Percentiles rank a stretch among this genome's conserved stretches.
Conservation (phyloP, 2,888 invertebrate species). For the Cartodere bifasciata region DNA sequence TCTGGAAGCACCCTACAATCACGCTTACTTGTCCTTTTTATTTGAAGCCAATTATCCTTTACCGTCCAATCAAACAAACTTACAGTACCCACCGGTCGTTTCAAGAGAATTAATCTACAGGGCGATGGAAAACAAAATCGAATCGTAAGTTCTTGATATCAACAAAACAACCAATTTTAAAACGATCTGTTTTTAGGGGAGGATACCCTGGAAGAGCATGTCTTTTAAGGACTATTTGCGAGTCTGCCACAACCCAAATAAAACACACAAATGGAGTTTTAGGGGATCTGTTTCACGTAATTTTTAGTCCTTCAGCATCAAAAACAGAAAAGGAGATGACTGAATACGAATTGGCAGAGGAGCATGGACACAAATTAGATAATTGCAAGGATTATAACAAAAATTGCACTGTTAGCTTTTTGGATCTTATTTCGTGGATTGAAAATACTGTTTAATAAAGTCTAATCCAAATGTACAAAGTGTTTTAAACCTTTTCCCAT, state of each 20-base stretch:
- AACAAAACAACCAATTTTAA: conserved; percentile 1
- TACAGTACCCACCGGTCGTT: conserved; percentile 25
- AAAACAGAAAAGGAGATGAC: conserved; percentile 20
- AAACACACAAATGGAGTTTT: conserved; percentile 49
- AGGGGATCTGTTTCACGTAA: conserved; percentile 58
- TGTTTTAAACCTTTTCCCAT: no score
- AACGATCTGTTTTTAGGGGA: conserved; percentile 12
- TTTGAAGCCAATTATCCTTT: conserved; percentile 57
- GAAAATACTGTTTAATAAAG: conserved; percentile 14
- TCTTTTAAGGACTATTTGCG: conserved; percentile 61
- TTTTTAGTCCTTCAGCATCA: conserved; percentile 55
- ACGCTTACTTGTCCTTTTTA: conserved; percentile 60
- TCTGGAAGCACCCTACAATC: conserved; percentile 51
- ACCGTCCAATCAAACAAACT: conserved; percentile 40
- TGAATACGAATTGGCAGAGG: conserved; percentile 21
- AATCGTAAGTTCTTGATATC: conserved; percentile 19
- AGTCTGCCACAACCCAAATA: conserved; percentile 54
- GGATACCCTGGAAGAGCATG: conserved; percentile 46
- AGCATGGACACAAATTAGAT: conserved; percentile 24
- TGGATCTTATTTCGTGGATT: conserved; percentile 38
- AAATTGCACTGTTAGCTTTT: conserved; percentile 41
- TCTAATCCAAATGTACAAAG: no score
- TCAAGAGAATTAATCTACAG: conserved; percentile 22
- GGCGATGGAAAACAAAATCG: conserved; percentile 24
- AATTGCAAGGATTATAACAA: conserved; percentile 38